phyloP scores from a whole-genome alignment of 2,113 vertebrate species.

The Melanocharis versteri region DNA sequence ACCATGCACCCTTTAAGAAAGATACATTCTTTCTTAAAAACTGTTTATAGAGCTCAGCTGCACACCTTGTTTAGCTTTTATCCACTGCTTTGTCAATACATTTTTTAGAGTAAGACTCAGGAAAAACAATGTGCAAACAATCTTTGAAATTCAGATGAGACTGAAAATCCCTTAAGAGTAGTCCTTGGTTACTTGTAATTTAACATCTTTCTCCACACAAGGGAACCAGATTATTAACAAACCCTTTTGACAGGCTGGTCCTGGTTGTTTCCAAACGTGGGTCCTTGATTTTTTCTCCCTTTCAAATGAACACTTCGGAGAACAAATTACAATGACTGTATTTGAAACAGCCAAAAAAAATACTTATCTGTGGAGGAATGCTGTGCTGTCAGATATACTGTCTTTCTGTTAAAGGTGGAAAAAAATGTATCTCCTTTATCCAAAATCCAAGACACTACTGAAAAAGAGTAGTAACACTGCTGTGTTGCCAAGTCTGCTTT shows the following conservation, averaged over 20 bases:
- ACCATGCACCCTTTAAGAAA: neutral
- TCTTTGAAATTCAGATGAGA: neutral
- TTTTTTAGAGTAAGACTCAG: neutral
- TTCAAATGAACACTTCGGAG: neutral
- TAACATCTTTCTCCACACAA: neutral
- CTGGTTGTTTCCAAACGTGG: neutral
- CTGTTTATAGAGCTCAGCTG: neutral
- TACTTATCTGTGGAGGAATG: neutral
- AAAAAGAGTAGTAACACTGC: neutral
- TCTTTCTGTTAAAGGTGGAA: neutral
- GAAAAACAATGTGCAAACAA: conserved; percentile 26
- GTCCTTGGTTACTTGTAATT: neutral
- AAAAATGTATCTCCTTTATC: neutral
- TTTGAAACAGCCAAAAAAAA: neutral
- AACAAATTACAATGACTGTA: neutral
- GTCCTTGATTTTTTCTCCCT: neutral
- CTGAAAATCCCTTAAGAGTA: neutral
- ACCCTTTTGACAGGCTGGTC: neutral
- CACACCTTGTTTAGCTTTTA: conserved; percentile 12
- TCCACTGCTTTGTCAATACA: neutral
- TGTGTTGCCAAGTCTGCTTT: neutral
- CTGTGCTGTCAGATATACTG: neutral
- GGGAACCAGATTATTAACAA: neutral
- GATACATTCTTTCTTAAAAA: neutral
- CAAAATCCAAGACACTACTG: neutral